Conservation (phyloP, 1,140 invertebrate species). For the Limonius californicus region DNA sequence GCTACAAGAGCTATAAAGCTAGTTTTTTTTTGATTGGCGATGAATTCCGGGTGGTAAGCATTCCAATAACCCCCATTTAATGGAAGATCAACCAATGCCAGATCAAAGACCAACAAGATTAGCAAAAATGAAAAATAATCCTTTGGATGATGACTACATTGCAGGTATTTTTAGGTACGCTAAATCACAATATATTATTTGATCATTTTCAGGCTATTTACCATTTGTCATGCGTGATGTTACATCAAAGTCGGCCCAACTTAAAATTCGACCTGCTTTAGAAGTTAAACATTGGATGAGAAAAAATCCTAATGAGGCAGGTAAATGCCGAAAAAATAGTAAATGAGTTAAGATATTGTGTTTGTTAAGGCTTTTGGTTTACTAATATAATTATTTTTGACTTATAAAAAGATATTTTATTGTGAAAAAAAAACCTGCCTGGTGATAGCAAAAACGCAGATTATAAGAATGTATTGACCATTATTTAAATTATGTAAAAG, state of each 20-base stretch:
- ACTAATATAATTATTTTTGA: no score
- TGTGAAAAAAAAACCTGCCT: no score
- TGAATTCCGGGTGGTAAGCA: slow-evolving; percentile 89
- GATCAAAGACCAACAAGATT: slow-evolving; percentile 76
- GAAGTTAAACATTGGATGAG: slow-evolving; percentile 75
- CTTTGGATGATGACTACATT: slow-evolving; percentile 83
- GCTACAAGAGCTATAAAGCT: no score
- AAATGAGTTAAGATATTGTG: no score
- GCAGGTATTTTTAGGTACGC: slow-evolving; percentile 50
- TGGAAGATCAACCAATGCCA: slow-evolving; percentile 83
- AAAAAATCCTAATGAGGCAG: slow-evolving; percentile 76
- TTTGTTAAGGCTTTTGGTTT: no score
- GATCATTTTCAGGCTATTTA: slow-evolving; percentile 59
- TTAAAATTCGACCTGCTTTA: slow-evolving; percentile 63
- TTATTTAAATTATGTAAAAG: no score
- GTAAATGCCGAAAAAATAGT: no score
- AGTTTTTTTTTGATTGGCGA: no score
- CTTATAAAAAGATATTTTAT: no score
- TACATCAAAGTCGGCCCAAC: slow-evolving; percentile 81
- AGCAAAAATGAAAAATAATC: slow-evolving; percentile 75
- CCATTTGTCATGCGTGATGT: slow-evolving; percentile 86
- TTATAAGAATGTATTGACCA: no score
- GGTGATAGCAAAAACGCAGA: no score
- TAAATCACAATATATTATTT: background rate
- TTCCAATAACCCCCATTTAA: slow-evolving; percentile 82